Evolutionary conservation across 2,888 invertebrate species (phyloP).

Genomic region (Tachina fera): DNA sequence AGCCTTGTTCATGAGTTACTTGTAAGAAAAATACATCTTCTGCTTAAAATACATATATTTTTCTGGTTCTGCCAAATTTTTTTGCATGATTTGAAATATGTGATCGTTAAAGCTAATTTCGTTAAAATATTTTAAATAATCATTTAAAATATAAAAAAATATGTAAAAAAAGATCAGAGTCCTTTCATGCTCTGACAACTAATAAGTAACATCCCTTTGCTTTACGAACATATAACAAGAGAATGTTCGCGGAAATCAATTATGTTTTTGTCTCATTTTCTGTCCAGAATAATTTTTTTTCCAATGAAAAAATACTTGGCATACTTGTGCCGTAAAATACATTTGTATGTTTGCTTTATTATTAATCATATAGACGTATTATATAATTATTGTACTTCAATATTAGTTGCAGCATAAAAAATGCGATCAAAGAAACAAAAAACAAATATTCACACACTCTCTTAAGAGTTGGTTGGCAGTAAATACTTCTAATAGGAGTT

Average conservation of each 20-base stretch:
- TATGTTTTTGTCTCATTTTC: slow-evolving; percentile 6
- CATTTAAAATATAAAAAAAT: neutral
- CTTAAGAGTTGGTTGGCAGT: neutral
- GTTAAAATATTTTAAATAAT: no score
- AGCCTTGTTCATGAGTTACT: no score
- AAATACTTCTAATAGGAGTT: neutral
- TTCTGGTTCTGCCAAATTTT: no score
- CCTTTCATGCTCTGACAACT: neutral
- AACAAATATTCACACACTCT: slow-evolving; percentile 29
- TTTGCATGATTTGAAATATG: no score
- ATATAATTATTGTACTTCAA: slow-evolving; percentile 38
- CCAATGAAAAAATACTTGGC: neutral
- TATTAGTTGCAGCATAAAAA: slow-evolving; percentile 7
- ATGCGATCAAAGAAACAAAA: slow-evolving; percentile 26
- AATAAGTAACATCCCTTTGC: neutral
- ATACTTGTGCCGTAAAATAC: slow-evolving; percentile 31
- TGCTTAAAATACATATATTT: no score
- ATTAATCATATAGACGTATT: slow-evolving; percentile 35
- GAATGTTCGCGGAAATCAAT: slow-evolving; percentile 40
- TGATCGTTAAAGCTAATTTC: no score
- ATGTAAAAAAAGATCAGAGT: neutral
- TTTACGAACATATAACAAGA: slow-evolving; percentile 5
- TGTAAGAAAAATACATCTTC: no score
- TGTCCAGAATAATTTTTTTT: neutral
- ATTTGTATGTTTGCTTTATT: neutral